These are phyloP conservation scores for Carassius auratus DNA, from an alignment of 2,113 vertebrate species.

Conservation along the genomic window DNA sequence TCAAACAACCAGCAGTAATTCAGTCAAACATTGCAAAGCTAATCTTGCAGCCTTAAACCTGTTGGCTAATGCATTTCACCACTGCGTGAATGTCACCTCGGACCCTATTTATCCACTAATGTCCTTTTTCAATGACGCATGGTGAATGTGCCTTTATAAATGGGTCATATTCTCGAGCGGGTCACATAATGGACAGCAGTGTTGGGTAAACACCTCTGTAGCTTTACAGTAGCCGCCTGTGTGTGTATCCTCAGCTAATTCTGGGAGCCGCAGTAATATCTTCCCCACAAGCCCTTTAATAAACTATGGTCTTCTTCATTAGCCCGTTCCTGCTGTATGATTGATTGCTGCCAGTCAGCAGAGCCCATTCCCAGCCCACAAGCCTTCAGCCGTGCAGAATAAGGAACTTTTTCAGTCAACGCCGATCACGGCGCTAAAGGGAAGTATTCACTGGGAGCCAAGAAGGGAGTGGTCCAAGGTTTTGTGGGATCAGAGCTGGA, in stretches of 20 bases:
- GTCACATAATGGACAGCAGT: conserved; percentile 56
- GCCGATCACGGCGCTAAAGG: conserved; percentile 88
- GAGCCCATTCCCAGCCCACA: conserved; percentile 82
- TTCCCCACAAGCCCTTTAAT: conserved; percentile 68
- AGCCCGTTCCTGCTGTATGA: conserved; percentile 80
- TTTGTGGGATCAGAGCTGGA: conserved; percentile 85
- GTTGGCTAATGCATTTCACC: neutral
- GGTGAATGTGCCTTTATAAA: conserved; percentile 39
- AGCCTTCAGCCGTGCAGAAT: conserved; percentile 81
- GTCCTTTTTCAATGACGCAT: conserved; percentile 41
- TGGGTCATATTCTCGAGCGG: conserved; percentile 58
- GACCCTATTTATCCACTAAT: conserved; percentile 28
- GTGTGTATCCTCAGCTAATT: neutral
- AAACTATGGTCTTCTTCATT: conserved; percentile 75
- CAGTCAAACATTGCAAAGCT: conserved; percentile 10
- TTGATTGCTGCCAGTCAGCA: conserved; percentile 93
- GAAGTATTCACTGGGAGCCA: conserved; percentile 89
- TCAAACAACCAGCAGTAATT: conserved; percentile 16
- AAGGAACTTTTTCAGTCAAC: conserved; percentile 82
- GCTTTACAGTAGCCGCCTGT: conserved; percentile 59
- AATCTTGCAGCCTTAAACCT: neutral
- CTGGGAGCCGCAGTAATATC: conserved; percentile 66
- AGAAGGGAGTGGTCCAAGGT: conserved; percentile 79
- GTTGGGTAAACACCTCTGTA: conserved; percentile 68
- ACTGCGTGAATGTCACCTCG: conserved; percentile 12